phyloP scores from a whole-genome alignment of 2,888 invertebrate genomes.

The Lamellibrachia columna region DNA sequence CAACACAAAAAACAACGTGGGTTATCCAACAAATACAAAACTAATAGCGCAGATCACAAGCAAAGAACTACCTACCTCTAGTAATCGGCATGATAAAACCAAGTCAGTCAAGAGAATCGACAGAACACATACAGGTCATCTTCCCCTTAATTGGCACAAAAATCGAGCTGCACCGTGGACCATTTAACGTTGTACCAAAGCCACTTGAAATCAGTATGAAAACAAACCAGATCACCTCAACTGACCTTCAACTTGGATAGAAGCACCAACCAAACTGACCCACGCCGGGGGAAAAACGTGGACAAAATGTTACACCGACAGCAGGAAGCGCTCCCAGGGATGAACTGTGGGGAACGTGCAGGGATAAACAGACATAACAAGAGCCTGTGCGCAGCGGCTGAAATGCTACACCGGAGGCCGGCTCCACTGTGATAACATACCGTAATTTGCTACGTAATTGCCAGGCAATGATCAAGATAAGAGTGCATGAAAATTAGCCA shows the following conservation, averaged over 20 bases:
- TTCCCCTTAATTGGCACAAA: not conserved
- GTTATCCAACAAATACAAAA: not conserved
- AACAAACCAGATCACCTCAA: not conserved
- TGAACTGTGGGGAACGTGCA: not conserved
- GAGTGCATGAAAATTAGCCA: not conserved
- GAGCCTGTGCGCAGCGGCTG: not conserved
- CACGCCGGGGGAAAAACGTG: not conserved
- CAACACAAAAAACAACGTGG: not conserved
- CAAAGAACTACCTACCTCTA: not conserved
- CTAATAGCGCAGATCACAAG: not conserved
- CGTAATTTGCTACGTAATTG: not conserved
- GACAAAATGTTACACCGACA: not conserved
- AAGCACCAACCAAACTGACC: not conserved
- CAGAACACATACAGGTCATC: not conserved
- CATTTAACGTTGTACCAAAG: slow-evolving; percentile 11
- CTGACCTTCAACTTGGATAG: not conserved
- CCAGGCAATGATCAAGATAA: not conserved
- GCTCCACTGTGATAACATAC: slow-evolving; percentile 16
- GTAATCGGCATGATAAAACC: not conserved
- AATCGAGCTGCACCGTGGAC: not conserved
- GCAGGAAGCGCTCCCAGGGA: not conserved
- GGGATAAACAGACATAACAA: not conserved
- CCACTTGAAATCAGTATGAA: not conserved
- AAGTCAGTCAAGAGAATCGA: not conserved
- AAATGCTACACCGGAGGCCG: not conserved